phyloP scores from a whole-genome alignment of 2,888 invertebrate genomes.

The Ferrisia virgata region DNA sequence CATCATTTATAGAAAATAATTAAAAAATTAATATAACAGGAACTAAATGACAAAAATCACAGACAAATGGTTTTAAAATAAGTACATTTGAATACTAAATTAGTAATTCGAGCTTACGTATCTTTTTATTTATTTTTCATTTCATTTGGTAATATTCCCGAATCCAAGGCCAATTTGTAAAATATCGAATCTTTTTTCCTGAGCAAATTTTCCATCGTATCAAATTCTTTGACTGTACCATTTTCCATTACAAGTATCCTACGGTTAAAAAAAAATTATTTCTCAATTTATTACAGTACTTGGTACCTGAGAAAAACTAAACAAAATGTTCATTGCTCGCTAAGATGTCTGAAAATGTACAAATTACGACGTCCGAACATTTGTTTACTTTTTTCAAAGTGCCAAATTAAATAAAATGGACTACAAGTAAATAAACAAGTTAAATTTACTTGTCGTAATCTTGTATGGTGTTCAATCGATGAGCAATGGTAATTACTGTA shows the following conservation, averaged over 20 bases:
- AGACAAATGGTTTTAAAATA: not conserved
- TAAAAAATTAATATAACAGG: not conserved
- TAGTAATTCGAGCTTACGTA: not conserved
- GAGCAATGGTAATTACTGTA: constrained; percentile 88
- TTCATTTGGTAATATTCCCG: constrained; percentile 56
- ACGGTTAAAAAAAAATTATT: constrained; percentile 13
- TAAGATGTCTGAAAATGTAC: no score
- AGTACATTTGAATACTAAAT: not conserved
- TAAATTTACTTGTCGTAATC: constrained; percentile 67
- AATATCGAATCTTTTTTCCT: constrained; percentile 68
- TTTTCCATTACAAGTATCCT: constrained; percentile 78
- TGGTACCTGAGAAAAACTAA: no score
- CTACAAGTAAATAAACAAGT: not conserved
- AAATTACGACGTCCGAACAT: no score
- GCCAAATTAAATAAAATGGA: no score
- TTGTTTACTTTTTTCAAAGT: no score
- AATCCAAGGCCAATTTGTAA: constrained; percentile 81
- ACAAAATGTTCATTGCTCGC: no score
- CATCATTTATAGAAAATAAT: no score
- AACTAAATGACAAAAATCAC: not conserved
- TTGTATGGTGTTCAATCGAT: constrained; percentile 89
- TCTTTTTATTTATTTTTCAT: not conserved
- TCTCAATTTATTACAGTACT: not conserved
- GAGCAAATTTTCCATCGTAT: constrained; percentile 68
- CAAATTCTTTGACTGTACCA: constrained; percentile 74